A percentile compares a stretch with the other conserved stretches of the same genome.
These are phyloP conservation scores for Leuctra nigra DNA, from an alignment of 2,888 invertebrate species.

Conservation along the genomic window DNA sequence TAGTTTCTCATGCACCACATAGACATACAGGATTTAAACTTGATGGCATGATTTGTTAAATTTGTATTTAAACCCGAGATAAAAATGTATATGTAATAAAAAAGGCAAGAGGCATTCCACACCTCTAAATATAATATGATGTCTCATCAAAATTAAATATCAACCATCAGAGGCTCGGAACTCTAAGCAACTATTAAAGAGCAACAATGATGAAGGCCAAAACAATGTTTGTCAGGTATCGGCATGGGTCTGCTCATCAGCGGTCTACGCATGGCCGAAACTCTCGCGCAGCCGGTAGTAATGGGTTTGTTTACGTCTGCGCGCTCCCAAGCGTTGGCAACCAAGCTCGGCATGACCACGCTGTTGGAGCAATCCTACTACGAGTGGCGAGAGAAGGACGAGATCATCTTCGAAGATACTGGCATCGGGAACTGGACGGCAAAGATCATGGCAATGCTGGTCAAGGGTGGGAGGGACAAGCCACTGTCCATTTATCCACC, in stretches of 20 bases:
- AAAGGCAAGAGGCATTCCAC: too few relatives aligned
- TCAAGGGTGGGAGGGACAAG: conserved; percentile 15
- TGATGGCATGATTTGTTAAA: too few relatives aligned
- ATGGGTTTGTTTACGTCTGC: conserved; percentile 36
- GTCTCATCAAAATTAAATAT: too few relatives aligned
- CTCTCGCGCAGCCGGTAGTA: conserved; percentile 30
- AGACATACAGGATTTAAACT: too few relatives aligned
- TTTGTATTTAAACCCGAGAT: too few relatives aligned
- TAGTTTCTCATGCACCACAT: too few relatives aligned
- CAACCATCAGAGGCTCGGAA: too few relatives aligned
- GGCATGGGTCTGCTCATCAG: conserved; percentile 31
- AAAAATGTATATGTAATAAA: too few relatives aligned
- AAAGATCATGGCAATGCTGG: conserved; percentile 32
- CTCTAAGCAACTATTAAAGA: neutral
- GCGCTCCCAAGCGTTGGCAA: conserved; percentile 31
- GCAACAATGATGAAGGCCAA: neutral
- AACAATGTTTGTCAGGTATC: conserved; percentile 24
- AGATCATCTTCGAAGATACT: conserved; percentile 44
- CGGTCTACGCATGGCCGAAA: conserved; percentile 31
- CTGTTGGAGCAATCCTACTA: conserved; percentile 41
- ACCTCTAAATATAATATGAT: too few relatives aligned
- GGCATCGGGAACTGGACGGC: conserved; percentile 45
- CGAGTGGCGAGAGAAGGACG: conserved; percentile 40
- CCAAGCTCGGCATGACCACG: conserved; percentile 24
- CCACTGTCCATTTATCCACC: conserved; percentile 4